phyloP scores from a whole-genome alignment of 2,797 vertebrate genomes.

The Lemur catta region DNA sequence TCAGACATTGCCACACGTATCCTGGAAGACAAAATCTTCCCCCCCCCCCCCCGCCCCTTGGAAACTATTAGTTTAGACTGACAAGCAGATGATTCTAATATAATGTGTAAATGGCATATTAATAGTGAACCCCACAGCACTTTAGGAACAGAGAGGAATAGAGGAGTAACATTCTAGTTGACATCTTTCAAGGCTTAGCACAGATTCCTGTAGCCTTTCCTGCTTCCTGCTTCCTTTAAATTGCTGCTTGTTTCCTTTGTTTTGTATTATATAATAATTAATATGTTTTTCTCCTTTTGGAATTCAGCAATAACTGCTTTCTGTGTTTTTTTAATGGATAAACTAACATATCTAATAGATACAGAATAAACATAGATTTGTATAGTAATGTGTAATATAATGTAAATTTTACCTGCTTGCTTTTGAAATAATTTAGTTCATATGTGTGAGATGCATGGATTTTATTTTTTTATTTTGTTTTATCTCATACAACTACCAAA shows the following conservation, averaged over 20 bases:
- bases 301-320: not conserved
- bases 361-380: not conserved
- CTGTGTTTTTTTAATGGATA: not conserved
- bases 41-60: not conserved
- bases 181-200: not conserved
- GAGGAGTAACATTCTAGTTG: not conserved
- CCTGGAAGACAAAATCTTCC: not conserved
- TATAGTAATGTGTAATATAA: not conserved
- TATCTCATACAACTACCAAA: not conserved
- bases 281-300: not conserved
- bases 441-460: not conserved
- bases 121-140: not conserved
- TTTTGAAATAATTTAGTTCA: conserved; percentile 23
- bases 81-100: not conserved
- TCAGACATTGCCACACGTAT: not conserved
- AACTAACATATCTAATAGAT: not conserved
- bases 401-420: conserved; percentile 2
- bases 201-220: not conserved
- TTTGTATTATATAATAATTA: not conserved
- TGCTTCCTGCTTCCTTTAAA: not conserved
- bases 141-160: not conserved
- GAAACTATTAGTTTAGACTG: not conserved
- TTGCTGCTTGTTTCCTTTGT: not conserved
- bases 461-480: not conserved
- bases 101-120: not conserved